Conservation (phyloP, 2,888 invertebrate genomes). For the Agapostemon virescens region DNA sequence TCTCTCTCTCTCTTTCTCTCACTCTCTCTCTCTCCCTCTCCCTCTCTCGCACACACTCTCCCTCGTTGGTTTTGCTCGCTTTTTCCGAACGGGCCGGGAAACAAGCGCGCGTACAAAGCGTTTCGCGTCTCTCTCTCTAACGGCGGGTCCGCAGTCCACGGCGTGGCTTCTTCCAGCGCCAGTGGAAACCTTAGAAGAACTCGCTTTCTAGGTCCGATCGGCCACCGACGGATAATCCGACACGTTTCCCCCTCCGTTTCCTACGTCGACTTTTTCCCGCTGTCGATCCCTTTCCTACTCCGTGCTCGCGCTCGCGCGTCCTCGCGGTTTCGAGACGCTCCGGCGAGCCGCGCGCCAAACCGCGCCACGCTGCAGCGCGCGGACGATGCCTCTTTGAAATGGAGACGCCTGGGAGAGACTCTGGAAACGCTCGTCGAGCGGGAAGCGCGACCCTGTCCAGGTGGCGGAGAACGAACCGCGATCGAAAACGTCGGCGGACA, state of each 20-base stretch:
- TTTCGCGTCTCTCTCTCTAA: constrained; percentile 42
- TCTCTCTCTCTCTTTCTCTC: background rate
- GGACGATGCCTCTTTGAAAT: constrained; percentile 35
- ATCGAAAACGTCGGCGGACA: background rate
- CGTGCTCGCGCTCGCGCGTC: constrained; percentile 6
- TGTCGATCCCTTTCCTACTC: constrained; percentile 18
- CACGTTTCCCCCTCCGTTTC: constrained; percentile 32
- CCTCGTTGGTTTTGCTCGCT: background rate
- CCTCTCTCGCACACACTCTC: background rate
- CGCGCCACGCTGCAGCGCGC: background rate
- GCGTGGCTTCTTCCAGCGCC: constrained; percentile 70
- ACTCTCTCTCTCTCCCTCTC: background rate
- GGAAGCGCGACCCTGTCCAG: background rate
- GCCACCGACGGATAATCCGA: constrained; percentile 61
- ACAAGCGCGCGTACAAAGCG: background rate
- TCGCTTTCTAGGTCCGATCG: constrained; percentile 59
- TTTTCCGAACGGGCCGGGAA: background rate
- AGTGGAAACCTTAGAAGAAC: constrained; percentile 71
- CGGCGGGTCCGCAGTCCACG: constrained; percentile 43
- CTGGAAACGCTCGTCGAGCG: background rate
- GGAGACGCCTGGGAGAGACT: constrained; percentile 55
- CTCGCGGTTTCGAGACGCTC: constrained; percentile 2
- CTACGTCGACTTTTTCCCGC: background rate
- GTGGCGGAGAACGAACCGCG: background rate
- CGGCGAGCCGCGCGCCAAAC: background rate